Conservation (phyloP, 1,140 invertebrate species). For the Bombus cullumanus region DNA sequence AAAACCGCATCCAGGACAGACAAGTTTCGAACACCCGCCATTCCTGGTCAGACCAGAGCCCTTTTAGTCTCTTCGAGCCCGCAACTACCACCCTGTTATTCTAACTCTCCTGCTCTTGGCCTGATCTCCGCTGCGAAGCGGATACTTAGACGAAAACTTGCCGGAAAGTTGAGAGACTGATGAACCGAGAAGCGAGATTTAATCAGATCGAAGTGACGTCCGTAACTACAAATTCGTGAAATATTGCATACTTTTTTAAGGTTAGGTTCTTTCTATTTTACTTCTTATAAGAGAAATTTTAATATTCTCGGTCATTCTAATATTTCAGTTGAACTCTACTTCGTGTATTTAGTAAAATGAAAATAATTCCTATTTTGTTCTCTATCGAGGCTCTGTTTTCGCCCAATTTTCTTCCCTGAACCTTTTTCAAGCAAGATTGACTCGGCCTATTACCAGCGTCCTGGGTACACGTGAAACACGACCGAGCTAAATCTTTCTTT, state of each 20-base stretch:
- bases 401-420: slow-evolving; percentile 41
- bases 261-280: not conserved
- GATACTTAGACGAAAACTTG: slow-evolving; percentile 70
- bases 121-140: slow-evolving; percentile 49
- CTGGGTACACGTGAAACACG: slow-evolving; percentile 30
- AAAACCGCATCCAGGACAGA: slow-evolving; percentile 67
- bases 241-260: not conserved
- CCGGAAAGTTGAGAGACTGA: slow-evolving; percentile 63
- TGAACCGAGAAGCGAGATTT: slow-evolving; percentile 72
- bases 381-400: slow-evolving; percentile 37
- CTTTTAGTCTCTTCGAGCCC: slow-evolving; percentile 45
- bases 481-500: slow-evolving; percentile 24
- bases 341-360: not conserved
- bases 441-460: slow-evolving; percentile 51
- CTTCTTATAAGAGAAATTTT: not conserved
- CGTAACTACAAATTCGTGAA: not conserved
- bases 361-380: slow-evolving; percentile 38
- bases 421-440: slow-evolving; percentile 39
- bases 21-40: slow-evolving; percentile 63
- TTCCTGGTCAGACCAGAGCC: slow-evolving; percentile 45
- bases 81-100: slow-evolving; percentile 65
- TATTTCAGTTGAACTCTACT: too few relatives aligned
- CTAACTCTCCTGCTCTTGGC: slow-evolving; percentile 61
- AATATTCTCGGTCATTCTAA: not conserved
- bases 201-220: slow-evolving; percentile 63